phyloP scores from a whole-genome alignment of 2,113 vertebrate species.

The Passerina amoena region DNA sequence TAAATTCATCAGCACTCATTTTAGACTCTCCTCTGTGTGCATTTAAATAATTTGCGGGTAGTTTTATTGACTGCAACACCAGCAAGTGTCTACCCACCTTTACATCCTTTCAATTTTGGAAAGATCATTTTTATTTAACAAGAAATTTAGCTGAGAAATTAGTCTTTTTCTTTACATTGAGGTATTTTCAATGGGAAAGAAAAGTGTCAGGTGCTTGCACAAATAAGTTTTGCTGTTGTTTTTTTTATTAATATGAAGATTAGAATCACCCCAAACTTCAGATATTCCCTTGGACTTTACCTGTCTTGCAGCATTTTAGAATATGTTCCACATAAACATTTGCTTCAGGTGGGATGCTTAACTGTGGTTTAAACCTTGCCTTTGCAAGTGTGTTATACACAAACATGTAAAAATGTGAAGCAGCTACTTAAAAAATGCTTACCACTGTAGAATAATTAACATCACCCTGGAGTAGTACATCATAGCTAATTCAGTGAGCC shows the following conservation, averaged over 20 bases:
- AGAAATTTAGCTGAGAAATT: background rate
- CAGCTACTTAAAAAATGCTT: conserved; percentile 42
- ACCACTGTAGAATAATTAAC: conserved; percentile 34
- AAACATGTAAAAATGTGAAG: conserved; percentile 29
- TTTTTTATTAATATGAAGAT: background rate
- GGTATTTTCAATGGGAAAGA: background rate
- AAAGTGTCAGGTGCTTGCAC: background rate
- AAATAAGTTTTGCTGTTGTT: background rate
- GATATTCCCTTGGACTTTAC: background rate
- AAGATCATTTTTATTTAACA: background rate
- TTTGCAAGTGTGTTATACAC: background rate
- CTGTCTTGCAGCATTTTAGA: background rate
- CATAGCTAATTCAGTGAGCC: conserved; percentile 47
- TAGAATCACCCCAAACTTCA: background rate
- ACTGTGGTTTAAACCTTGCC: background rate
- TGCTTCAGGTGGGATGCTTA: background rate
- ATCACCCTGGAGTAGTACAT: conserved; percentile 2
- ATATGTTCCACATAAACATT: background rate
- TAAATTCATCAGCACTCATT: background rate
- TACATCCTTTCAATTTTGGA: background rate
- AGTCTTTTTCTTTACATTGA: background rate
- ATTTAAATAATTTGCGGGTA: background rate
- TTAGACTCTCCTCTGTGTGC: background rate
- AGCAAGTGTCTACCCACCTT: background rate
- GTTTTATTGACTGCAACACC: background rate